Percentiles rank a stretch among this genome's conserved stretches.
phyloP scores from a whole-genome alignment of 2,797 vertebrate species.

The Poecilia picta region DNA sequence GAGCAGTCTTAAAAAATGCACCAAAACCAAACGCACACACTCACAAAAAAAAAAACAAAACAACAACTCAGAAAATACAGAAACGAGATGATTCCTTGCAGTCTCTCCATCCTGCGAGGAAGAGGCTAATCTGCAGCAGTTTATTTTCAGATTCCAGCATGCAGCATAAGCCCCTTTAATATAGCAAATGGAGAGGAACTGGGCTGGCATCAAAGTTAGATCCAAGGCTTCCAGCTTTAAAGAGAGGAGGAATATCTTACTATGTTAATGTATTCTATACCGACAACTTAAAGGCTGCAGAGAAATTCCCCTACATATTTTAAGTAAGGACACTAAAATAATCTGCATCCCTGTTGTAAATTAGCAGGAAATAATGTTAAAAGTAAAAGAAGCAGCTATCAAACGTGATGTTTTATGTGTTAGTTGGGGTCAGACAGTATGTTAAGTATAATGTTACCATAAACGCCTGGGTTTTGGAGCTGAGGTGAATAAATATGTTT shows the following conservation, averaged over 20 bases:
- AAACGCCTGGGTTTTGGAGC: slow-evolving; percentile 21
- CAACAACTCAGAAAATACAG: slow-evolving; percentile 14
- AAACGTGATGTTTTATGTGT: slow-evolving; percentile 22
- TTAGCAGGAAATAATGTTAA: slow-evolving; percentile 29
- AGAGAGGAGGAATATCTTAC: slow-evolving; percentile 61
- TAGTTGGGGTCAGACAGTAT: slow-evolving; percentile 39
- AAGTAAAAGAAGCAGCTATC: slow-evolving; percentile 12
- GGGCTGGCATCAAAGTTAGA: slow-evolving; percentile 74
- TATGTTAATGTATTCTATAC: slow-evolving; percentile 77
- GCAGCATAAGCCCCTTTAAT: slow-evolving; percentile 72
- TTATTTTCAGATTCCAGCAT: slow-evolving; percentile 57
- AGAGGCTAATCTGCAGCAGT: slow-evolving; percentile 57
- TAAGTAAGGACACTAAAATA: slow-evolving; percentile 22
- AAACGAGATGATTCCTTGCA: slow-evolving; percentile 26
- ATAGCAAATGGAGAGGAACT: slow-evolving; percentile 73
- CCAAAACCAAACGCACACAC: not conserved
- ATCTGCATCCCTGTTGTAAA: slow-evolving; percentile 38
- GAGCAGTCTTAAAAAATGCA: slow-evolving; percentile 21
- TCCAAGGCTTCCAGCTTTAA: slow-evolving; percentile 73
- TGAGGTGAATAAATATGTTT: slow-evolving; percentile 36
- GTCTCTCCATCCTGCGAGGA: slow-evolving; percentile 48
- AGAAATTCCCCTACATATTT: slow-evolving; percentile 35
- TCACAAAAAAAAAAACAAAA: not conserved
- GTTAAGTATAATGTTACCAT: slow-evolving; percentile 19
- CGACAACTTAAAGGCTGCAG: slow-evolving; percentile 65